Evolutionary conservation across 2,113 vertebrate species (phyloP), one percentile per base, ranked within the genome.

Genomic region (Conger conger): DNA sequence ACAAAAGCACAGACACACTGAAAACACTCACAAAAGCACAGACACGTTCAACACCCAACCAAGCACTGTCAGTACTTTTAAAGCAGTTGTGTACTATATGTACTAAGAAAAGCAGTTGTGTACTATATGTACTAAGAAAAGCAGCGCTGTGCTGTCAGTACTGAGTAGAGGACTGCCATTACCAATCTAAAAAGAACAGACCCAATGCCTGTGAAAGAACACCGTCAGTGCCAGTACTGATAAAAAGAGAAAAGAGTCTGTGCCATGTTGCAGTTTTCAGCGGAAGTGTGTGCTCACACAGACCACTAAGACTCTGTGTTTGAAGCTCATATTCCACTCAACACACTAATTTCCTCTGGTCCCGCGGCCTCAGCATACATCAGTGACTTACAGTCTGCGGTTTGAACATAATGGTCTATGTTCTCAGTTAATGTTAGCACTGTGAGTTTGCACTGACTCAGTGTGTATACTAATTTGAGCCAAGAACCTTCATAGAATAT

Each of bases 291-390:
- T 1, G 16, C 57, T 73, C 68, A 5, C 68, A 73, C 87, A 88
- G 88, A 76, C 81, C 45, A 81, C 60, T 9, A 18, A 82, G 50
- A 82, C 37, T 11, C 15, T 45, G 60, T 45, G n/a, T 33, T 50
- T 81, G 82, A 68, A 17, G 36, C 50, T 77, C 87, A 33, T 81
- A 88, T 63, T 77, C 92, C 90, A 91, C 86, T 53, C 73, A 30
- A n/a, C 85, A 87, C 87, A 84, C 83, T 87, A 85, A 93, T 93
- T 93, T 93, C 92, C 92, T 88, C 85, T 83, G 81, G 20, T 81
- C 77, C 84, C 77, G 17, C 83, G 86, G 86, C 89, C 86, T 83
- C 83, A 86, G 76, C 83, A 80, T 2, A 89, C 89, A 87, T 88
- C 84, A 60, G 68, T 73, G n/a, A 73, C 1, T 73, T 33, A 30